Evolutionary conservation across 2,797 vertebrate genomes (phyloP), one percentile per base, ranked within the genome.

Genomic region (Catostomus latipinnis): DNA sequence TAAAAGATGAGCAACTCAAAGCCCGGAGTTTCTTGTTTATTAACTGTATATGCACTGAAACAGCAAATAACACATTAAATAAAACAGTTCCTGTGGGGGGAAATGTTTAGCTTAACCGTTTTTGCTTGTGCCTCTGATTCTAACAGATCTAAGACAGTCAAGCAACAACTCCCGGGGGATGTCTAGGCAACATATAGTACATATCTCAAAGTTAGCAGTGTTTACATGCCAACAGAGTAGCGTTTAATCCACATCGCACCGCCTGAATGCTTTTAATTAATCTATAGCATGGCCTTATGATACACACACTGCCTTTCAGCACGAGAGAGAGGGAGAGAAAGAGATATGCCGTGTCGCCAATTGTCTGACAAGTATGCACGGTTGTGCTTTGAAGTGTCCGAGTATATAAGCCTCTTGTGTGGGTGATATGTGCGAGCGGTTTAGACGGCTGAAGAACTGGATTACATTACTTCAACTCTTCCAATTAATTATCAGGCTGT

Each of bases 401-500:
- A 78, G 76, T 57, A 67, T 71, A 71, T 71, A 48, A 78, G 76
- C 76, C 76, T 78, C 57, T 70, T 66, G 70, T 80, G 60, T 34
- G 8, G 72, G 58, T 82, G 85, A 84, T 83, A 74, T 80, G 85
- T 76, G 70, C 78, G 83, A 62, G 81, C 50, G 84, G 84, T 82
- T 84, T 86, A 68, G 87, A 71, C 84, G 54, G 66, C 57, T 65
- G 83, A 86, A 74, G 89, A 90, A 89, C 82, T 71, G 86, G 89
- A 91, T 92, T 90, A 89, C 86, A 88, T 78, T 81, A 76, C 53
- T 76, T 82, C 66, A 67, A 76, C 76, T 80, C 86, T 62, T 89
- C 85, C 90, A 89, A 89, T 91, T 91, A 91, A 92, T 91, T 89
- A 89, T 81, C 82, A 0, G 68, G 66, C 87, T 81, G 83, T 91